phyloP scores from a whole-genome alignment of 1,140 invertebrate species.

The Agrypnia vestita region DNA sequence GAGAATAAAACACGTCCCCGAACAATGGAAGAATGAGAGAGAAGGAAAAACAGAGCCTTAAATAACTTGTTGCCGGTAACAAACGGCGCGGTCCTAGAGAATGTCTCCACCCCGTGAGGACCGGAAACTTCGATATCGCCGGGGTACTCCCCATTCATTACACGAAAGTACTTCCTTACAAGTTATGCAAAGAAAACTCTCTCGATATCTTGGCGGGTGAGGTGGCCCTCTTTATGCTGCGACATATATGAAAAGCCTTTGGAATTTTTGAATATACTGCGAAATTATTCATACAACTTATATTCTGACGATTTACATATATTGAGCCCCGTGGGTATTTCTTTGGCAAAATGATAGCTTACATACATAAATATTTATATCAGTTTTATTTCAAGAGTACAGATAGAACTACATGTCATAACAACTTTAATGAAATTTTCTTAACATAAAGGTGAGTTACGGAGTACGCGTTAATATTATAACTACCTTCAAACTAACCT shows the following conservation, averaged over 20 bases:
- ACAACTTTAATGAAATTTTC: no score
- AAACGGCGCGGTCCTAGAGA: constrained; percentile 4
- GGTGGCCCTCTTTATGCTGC: neutral
- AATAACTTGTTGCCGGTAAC: constrained; percentile 41
- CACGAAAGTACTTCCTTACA: constrained; percentile 26
- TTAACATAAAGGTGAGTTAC: no score
- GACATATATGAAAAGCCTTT: constrained; percentile 7
- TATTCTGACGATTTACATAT: no score
- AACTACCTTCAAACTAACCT: no score
- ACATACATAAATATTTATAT: no score
- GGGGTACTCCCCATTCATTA: constrained; percentile 23
- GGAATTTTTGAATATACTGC: constrained; percentile 6
- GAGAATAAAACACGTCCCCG: constrained; percentile 24
- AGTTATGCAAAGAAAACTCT: constrained; percentile 39
- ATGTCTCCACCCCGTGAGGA: neutral
- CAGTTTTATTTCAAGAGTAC: no score
- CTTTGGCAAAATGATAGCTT: no score
- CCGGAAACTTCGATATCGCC: constrained; percentile 26
- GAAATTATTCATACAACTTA: neutral
- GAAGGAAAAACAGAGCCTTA: constrained; percentile 28
- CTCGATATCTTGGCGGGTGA: constrained; percentile 12
- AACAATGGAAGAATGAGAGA: constrained; percentile 27
- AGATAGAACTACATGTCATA: no score
- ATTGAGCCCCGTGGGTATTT: no score
- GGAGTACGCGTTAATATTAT: no score